Conservation (phyloP, 2,797 vertebrate species). For the Thunnus albacares region DNA sequence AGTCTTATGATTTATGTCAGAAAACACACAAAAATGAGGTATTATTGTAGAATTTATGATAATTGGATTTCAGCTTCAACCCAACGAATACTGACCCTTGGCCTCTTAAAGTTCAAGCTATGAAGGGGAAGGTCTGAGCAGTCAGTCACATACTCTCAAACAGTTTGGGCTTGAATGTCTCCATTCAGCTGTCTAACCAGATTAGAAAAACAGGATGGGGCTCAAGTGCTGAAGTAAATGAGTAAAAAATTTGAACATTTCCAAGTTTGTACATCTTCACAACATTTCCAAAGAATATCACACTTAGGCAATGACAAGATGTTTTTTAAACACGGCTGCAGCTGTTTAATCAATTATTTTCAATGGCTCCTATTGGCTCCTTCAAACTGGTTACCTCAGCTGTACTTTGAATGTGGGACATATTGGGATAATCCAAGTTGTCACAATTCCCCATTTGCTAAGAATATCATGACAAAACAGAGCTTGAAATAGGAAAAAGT, state of each 20-base stretch:
- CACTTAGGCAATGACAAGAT: neutral
- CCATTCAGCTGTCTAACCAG: neutral
- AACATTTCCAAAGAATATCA: neutral
- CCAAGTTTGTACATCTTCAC: neutral
- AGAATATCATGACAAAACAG: neutral
- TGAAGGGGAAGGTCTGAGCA: constrained; percentile 3
- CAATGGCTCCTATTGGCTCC: neutral
- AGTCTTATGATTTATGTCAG: constrained; percentile 1
- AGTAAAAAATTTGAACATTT: constrained; percentile 13
- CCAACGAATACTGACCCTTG: constrained; percentile 18
- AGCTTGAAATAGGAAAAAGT: neutral
- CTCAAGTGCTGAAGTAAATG: neutral
- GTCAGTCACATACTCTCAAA: neutral
- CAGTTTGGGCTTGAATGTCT: neutral
- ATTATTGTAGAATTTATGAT: constrained; percentile 11
- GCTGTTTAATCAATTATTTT: constrained; percentile 12
- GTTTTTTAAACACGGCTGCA: neutral
- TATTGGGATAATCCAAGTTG: neutral
- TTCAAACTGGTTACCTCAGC: constrained; percentile 7
- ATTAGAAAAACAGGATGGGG: neutral
- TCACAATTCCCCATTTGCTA: neutral
- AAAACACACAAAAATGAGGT: constrained; percentile 12
- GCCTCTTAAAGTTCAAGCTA: constrained; percentile 1
- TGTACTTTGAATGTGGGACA: constrained; percentile 6
- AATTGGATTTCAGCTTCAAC: constrained; percentile 27